Evolutionary conservation across 2,888 invertebrate genomes (phyloP).

Genomic region (Chymomyza amoena): DNA sequence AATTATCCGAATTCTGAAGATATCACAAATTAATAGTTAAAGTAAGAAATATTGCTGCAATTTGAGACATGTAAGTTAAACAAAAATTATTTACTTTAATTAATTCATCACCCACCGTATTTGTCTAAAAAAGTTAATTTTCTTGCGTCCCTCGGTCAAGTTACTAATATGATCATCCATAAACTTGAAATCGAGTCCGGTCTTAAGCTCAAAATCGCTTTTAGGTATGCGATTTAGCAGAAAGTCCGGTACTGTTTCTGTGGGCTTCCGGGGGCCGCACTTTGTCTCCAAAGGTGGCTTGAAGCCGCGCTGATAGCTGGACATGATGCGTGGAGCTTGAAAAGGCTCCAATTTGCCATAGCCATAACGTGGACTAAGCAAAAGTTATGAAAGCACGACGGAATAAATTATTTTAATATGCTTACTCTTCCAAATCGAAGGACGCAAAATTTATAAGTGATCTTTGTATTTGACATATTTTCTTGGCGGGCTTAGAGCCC

Average conservation of each 20-base stretch:
- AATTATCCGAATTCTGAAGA: too few relatives aligned
- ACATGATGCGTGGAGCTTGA: conserved; percentile 7
- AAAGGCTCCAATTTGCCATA: not conserved
- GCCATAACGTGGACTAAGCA: conserved; percentile 51
- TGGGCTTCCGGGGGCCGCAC: conserved; percentile 36
- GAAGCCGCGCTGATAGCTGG: conserved; percentile 37
- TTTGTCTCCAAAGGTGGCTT: not conserved
- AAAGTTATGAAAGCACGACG: not conserved
- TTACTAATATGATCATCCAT: conserved; percentile 58
- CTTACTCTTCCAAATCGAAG: conserved; percentile 62
- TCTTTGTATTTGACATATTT: conserved; percentile 33
- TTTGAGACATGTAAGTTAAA: not conserved
- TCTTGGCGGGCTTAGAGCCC: conserved; percentile 37
- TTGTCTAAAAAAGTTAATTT: conserved; percentile 56
- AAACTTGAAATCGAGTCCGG: conserved; percentile 54
- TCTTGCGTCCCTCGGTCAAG: conserved; percentile 48
- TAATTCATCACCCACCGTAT: conserved; percentile 33
- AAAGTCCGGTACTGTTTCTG: conserved; percentile 44
- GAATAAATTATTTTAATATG: not conserved
- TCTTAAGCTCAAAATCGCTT: conserved; percentile 51
- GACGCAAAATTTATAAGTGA: conserved; percentile 60
- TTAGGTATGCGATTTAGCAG: conserved; percentile 58
- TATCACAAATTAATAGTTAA: conserved; percentile 35
- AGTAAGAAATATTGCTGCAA: conserved; percentile 52
- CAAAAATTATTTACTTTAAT: not conserved